Evolutionary conservation across 2,888 invertebrate species (phyloP).

Genomic region (Hedychridium roseum): DNA sequence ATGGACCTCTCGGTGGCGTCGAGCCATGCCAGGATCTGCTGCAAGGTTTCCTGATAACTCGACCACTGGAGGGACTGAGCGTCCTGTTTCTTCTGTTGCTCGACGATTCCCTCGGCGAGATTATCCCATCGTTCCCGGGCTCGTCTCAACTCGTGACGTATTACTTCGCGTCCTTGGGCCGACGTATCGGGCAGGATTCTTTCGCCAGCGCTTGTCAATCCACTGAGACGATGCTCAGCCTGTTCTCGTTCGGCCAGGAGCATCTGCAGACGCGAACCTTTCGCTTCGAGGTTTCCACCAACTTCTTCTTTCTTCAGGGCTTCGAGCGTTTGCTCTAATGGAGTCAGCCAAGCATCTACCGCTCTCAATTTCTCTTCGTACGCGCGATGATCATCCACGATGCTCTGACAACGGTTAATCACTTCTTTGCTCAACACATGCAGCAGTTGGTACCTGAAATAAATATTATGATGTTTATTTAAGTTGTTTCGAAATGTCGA

Average conservation of each 20-base stretch:
- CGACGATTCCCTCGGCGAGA: conserved; percentile 82
- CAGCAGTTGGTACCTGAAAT: conserved; percentile 74
- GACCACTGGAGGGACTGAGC: conserved; percentile 84
- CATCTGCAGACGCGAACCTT: conserved; percentile 75
- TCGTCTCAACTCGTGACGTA: conserved; percentile 83
- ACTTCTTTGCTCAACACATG: conserved; percentile 86
- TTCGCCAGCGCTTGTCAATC: conserved; percentile 82
- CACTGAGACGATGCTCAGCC: conserved; percentile 80
- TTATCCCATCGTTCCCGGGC: conserved; percentile 89
- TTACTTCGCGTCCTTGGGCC: conserved; percentile 86
- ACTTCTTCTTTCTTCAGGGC: conserved; percentile 71
- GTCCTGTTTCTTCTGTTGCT: conserved; percentile 86
- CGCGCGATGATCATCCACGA: conserved; percentile 83
- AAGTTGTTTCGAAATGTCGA: conserved; percentile 1
- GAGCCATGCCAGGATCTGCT: conserved; percentile 85
- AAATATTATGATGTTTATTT: background rate
- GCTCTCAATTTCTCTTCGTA: conserved; percentile 80
- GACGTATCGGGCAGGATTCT: conserved; percentile 93
- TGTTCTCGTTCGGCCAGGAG: conserved; percentile 83
- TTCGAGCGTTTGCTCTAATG: conserved; percentile 76
- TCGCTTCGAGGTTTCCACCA: conserved; percentile 71
- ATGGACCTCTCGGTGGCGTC: conserved; percentile 83
- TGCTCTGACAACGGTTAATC: conserved; percentile 82
- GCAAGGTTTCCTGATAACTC: conserved; percentile 85
- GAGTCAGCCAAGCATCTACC: conserved; percentile 79